Conservation (phyloP, 2,888 invertebrate genomes). For the Neoascia interrupta region DNA sequence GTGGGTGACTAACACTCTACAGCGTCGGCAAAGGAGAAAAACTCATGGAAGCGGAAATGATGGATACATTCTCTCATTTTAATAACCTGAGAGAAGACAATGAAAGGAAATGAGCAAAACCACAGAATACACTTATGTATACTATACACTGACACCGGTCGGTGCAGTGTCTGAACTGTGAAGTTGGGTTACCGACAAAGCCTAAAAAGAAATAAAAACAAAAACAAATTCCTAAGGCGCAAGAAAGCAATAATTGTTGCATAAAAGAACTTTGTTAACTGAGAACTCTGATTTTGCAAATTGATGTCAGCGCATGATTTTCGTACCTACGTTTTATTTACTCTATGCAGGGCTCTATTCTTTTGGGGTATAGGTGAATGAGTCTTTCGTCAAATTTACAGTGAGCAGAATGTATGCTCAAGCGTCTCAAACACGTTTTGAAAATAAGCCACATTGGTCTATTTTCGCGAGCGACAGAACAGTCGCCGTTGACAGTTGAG, state of each 20-base stretch:
- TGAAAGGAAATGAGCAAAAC: conserved; percentile 49
- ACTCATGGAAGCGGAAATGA: conserved; percentile 80
- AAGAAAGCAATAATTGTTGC: conserved; percentile 30
- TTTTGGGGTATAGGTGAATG: too few species aligned
- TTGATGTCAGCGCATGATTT: too few species aligned
- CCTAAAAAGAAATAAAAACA: conserved; percentile 10
- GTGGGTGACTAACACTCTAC: conserved; percentile 52
- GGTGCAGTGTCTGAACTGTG: too few species aligned
- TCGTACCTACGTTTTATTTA: too few species aligned
- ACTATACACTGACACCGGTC: not conserved
- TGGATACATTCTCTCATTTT: conserved; percentile 75
- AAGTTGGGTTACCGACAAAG: not conserved
- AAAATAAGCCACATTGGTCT: too few species aligned
- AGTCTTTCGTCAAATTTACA: too few species aligned
- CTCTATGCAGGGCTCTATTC: too few species aligned
- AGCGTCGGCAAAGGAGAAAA: conserved; percentile 62
- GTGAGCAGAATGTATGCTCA: too few species aligned
- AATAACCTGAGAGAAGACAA: conserved; percentile 48
- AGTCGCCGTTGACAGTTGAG: too few species aligned
- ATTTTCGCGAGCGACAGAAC: too few species aligned
- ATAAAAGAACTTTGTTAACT: conserved; percentile 4
- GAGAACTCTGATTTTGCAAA: too few species aligned
- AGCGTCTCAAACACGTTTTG: too few species aligned
- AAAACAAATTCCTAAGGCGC: conserved; percentile 2
- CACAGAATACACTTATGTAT: conserved; percentile 22